phyloP scores from a whole-genome alignment of 2,888 invertebrate genomes.

The Xestia c-nigrum region DNA sequence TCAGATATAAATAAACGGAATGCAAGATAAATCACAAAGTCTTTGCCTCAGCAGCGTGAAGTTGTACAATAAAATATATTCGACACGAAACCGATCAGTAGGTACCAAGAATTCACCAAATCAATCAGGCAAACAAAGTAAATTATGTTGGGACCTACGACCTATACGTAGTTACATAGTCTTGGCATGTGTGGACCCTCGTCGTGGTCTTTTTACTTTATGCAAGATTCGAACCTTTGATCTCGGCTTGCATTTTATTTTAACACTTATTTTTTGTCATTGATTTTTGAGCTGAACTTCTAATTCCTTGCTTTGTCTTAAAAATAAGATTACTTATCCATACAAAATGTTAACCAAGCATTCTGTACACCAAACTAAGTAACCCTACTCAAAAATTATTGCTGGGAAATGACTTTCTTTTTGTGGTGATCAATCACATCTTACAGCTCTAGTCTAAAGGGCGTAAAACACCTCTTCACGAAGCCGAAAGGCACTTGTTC shows the following conservation, averaged over 20 bases:
- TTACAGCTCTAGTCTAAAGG: no score
- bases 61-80: constrained; percentile 70
- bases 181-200: constrained; percentile 20
- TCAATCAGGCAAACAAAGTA: constrained; percentile 57
- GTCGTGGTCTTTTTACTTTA: constrained; percentile 32
- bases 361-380: no score
- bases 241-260: constrained; percentile 20
- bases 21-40: constrained; percentile 75
- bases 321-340: no score
- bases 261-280: constrained; percentile 38
- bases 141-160: constrained; percentile 39
- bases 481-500: no score
- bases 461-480: no score
- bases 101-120: constrained; percentile 64
- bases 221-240: constrained; percentile 38
- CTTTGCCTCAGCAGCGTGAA: constrained; percentile 64
- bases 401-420: no score
- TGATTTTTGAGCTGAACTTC: background rate
- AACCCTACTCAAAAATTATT: no score
- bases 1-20: constrained; percentile 75
- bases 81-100: constrained; percentile 64
- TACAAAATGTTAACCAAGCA: no score
- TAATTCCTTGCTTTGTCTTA: background rate
- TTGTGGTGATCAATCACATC: no score
- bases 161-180: constrained; percentile 8